Conservation (phyloP, 2,113 vertebrate genomes). For the Lipotes vexillifer region DNA sequence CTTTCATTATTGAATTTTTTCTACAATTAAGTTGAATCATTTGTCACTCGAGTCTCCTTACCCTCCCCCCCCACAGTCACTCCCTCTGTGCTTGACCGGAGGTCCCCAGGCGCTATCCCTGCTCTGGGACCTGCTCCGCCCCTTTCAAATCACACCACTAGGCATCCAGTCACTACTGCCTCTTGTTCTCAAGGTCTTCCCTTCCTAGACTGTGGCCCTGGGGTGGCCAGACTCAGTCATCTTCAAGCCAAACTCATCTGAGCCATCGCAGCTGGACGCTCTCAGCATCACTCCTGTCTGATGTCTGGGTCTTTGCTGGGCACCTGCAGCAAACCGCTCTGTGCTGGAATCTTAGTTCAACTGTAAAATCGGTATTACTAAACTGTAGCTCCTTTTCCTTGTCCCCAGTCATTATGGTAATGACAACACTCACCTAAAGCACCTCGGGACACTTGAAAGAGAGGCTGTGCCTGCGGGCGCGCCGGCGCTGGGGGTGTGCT, state of each 20-base stretch:
- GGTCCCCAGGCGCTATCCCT: not conserved
- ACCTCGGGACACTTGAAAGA: not conserved
- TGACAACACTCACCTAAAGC: not conserved
- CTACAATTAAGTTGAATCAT: not conserved
- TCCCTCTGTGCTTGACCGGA: not conserved
- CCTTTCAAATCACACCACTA: not conserved
- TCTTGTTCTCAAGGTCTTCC: not conserved
- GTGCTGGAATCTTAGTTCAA: not conserved
- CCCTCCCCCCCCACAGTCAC: no score
- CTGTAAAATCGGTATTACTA: not conserved
- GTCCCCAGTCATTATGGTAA: not conserved
- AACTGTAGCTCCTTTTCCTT: not conserved
- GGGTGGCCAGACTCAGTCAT: not conserved
- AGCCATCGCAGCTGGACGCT: rapidly evolving
- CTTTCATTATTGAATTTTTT: not conserved
- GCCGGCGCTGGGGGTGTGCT: rapidly evolving
- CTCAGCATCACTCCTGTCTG: not conserved
- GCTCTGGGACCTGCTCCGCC: not conserved
- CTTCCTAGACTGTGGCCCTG: not conserved
- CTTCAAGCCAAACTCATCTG: not conserved
- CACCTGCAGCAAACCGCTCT: not conserved
- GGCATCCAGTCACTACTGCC: rapidly evolving
- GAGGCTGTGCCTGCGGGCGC: not conserved
- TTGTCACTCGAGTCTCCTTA: not conserved
- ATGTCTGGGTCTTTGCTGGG: not conserved